Evolutionary conservation across 2,888 invertebrate genomes (phyloP).

Genomic region (Deilephila porcellus): DNA sequence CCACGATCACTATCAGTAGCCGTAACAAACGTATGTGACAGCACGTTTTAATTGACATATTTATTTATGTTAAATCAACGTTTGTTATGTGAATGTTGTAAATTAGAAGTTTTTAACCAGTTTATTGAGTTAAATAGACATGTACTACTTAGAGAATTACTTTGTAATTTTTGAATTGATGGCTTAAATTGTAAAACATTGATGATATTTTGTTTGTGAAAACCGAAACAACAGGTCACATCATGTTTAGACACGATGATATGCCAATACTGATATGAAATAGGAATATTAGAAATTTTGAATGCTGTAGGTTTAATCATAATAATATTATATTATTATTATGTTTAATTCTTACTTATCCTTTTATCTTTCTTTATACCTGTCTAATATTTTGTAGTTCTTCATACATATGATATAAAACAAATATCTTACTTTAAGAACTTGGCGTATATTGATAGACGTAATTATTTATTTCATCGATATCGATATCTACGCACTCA

Average conservation of each 20-base stretch:
- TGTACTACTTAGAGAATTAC: neutral
- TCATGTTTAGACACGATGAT: too few species aligned
- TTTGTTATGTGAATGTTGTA: conserved; percentile 5
- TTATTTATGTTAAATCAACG: conserved; percentile 25
- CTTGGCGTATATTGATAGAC: neutral
- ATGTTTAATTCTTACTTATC: too few species aligned
- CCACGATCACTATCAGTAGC: neutral
- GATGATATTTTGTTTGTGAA: too few species aligned
- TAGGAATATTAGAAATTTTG: too few species aligned
- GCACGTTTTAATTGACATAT: conserved; percentile 28
- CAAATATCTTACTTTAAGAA: neutral
- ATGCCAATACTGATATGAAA: too few species aligned
- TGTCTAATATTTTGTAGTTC: neutral
- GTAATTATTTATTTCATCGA: neutral
- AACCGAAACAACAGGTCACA: too few species aligned
- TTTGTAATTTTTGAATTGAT: conserved; percentile 1
- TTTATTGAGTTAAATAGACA: neutral
- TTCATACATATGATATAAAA: neutral
- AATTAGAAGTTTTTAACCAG: neutral
- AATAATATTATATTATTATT: too few species aligned
- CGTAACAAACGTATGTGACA: conserved; percentile 30
- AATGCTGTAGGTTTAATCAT: too few species aligned
- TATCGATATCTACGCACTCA: conserved; percentile 8
- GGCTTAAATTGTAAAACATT: too few species aligned
- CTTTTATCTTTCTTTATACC: too few species aligned